Conservation (phyloP, 2,797 vertebrate genomes). For the Myotis vivesi region DNA sequence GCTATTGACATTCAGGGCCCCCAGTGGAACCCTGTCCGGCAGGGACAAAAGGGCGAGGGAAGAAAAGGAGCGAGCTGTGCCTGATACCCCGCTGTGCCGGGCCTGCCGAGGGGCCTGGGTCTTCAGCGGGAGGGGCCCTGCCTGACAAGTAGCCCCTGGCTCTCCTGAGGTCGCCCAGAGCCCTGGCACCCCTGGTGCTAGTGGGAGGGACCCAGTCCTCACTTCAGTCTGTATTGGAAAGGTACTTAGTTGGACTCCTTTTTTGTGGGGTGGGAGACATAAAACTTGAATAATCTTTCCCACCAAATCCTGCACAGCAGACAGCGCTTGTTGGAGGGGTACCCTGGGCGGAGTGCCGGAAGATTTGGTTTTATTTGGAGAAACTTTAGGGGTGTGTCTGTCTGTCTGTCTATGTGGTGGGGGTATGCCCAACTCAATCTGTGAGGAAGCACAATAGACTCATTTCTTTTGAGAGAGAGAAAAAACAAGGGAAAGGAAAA, state of each 20-base stretch:
- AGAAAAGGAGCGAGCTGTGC: slow-evolving; percentile 91
- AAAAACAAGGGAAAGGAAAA: neutral
- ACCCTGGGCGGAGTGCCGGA: neutral
- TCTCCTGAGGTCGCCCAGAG: neutral
- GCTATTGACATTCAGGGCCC: slow-evolving; percentile 90
- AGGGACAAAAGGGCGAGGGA: slow-evolving; percentile 89
- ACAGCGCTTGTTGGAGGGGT: neutral
- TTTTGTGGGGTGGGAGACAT: neutral
- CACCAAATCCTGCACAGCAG: neutral
- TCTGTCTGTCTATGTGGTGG: too few relatives aligned
- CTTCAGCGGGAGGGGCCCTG: slow-evolving; percentile 80
- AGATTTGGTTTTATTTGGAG: neutral
- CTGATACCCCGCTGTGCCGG: slow-evolving; percentile 88
- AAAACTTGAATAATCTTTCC: neutral
- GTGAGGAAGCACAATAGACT: neutral
- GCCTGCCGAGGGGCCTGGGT: slow-evolving; percentile 90
- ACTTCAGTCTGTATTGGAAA: neutral
- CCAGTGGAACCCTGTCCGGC: slow-evolving; percentile 80
- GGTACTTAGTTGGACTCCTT: neutral
- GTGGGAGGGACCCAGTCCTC: neutral
- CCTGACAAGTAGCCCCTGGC: neutral
- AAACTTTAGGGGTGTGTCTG: neutral
- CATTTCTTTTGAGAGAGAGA: neutral
- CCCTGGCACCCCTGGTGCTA: neutral
- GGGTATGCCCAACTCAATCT: neutral